Base-by-base conservation (phyloP, 2,797 vertebrate species). In the Phoxinus dragarum region DNA sequence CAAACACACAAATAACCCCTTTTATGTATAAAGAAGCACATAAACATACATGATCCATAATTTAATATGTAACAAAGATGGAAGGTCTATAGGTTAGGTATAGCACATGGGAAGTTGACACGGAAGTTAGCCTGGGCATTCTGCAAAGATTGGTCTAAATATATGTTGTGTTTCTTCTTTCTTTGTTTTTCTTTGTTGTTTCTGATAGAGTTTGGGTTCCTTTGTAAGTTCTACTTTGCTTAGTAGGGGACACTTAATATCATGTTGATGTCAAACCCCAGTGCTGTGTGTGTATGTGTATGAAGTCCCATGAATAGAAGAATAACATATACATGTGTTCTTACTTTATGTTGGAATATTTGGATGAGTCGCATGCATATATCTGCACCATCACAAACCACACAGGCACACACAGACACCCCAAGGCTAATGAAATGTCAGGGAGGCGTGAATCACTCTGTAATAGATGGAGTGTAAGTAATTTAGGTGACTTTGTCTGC, bases 391-490 rank as follows among this genome's bases (percentile, higher is more conserved):
- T 66, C 38, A 56, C 82, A 81, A 52, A 67, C 61, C 42, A 52
- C 73, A 82, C 67, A 61, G 52, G 23, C 80, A 72, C 72, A 81
- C 54, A 47, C 82, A 78, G 59, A 36, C 19, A 49, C 71, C 86
- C 87, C 56, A 64, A 74, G 82, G 84, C 82, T 66, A 54, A 36
- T 44, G 11, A 82, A 86, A 90, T 89, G 89, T 81, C 88, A 89
- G 54, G 27, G 71, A 72, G 80, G 87, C 82, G 86, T 90, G 86
- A 90, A 89, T 89, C 86, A 88, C 52, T 76, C 80, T 79, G 73
- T 56, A 78, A 78, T 78, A 90, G 86, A 88, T 89, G 86, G 82
- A 84, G 84, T 86, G 82, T 82, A 86, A 89, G 72, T 88, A 86
- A 91, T 90, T 85, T 87, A 54, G 42, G 86, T 90, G 74, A 81